A percentile compares a stretch with the other conserved stretches of the same genome.
Conservation (phyloP, 1,140 invertebrate species). For the Camponotus floridanus region DNA sequence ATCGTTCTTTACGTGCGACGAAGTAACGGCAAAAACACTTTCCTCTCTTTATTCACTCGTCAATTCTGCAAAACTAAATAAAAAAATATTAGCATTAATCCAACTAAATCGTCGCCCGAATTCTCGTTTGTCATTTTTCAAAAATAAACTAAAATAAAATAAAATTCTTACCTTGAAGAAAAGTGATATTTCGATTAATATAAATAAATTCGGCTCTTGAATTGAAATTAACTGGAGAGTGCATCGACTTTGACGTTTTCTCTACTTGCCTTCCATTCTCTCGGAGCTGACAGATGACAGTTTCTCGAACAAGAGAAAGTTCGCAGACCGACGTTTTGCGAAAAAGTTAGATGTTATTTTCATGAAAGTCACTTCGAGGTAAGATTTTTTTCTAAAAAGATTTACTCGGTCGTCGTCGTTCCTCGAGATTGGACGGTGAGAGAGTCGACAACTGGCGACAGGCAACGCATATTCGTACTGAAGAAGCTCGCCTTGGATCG, state of each 20-base stretch:
- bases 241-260: neutral
- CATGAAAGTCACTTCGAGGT: neutral
- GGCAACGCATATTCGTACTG: conserved; percentile 58
- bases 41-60: neutral
- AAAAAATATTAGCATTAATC: neutral
- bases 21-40: neutral
- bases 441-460: conserved; percentile 20
- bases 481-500: conserved; percentile 75
- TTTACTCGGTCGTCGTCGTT: neutral
- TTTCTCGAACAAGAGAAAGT: neutral
- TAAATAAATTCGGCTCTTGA: neutral
- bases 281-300: neutral
- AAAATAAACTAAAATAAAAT: neutral
- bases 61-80: neutral
- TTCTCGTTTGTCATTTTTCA: neutral
- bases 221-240: neutral
- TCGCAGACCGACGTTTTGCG: neutral
- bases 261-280: conserved; percentile 5
- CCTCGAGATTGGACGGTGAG: neutral
- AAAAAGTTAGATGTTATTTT: neutral
- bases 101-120: neutral
- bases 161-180: neutral
- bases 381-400: neutral
- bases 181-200: neutral
- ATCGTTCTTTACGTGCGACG: neutral